Percentiles rank a stretch among this genome's conserved stretches.
These are phyloP conservation scores for Calephelis perditalis DNA, from an alignment of 2,888 invertebrate species.

Conservation along the genomic window DNA sequence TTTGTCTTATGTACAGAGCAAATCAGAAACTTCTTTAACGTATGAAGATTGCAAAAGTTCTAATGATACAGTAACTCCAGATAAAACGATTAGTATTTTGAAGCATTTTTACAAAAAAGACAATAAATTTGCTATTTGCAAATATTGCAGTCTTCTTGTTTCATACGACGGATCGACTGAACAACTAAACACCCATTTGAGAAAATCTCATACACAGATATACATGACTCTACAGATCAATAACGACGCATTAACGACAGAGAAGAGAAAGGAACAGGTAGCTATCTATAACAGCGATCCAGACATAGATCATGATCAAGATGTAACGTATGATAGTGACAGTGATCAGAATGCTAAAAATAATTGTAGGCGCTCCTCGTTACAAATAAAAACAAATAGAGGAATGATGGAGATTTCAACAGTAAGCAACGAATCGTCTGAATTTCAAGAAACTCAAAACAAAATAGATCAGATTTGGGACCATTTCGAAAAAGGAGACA, in stretches of 20 bases:
- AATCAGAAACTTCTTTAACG: too few species aligned
- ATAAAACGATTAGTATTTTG: too few species aligned
- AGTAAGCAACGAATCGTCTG: background rate
- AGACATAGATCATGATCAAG: background rate
- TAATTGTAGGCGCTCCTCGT: background rate
- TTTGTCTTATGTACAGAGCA: background rate
- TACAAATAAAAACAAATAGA: background rate
- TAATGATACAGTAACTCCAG: too few species aligned
- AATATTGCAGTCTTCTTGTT: background rate
- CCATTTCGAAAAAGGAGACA: background rate
- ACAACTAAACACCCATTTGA: constrained; percentile 9
- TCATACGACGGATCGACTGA: background rate
- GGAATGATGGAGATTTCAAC: background rate
- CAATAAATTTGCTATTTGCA: background rate
- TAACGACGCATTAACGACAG: background rate
- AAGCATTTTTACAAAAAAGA: background rate
- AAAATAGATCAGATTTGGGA: constrained; percentile 2
- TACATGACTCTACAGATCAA: constrained; percentile 1
- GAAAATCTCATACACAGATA: constrained; percentile 8
- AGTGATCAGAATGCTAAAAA: background rate
- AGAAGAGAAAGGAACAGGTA: background rate
- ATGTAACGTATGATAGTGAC: background rate
- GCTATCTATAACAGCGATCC: constrained; percentile 1
- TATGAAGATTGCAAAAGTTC: too few species aligned
- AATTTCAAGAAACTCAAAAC: constrained; percentile 2